phyloP scores from a whole-genome alignment of 2,888 invertebrate species.

The Strigamia transsilvanica region DNA sequence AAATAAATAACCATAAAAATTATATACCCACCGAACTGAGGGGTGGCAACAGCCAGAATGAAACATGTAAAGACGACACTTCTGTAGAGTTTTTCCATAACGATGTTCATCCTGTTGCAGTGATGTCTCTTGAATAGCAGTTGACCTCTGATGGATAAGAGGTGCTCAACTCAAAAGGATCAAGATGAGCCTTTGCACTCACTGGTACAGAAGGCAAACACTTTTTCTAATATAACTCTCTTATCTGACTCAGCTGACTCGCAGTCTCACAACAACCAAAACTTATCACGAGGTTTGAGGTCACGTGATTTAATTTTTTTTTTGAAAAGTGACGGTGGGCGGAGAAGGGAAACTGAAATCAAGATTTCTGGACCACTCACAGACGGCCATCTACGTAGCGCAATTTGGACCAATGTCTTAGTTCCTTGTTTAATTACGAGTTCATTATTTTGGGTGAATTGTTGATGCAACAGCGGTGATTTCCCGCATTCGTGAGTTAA shows the following conservation, averaged over 20 bases:
- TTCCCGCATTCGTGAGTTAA: not conserved
- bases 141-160: slow-evolving; percentile 24
- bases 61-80: slow-evolving; percentile 1
- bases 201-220: slow-evolving; percentile 52
- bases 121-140: not conserved
- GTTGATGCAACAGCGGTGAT: not conserved
- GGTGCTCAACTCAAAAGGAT: not conserved
- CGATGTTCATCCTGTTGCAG: slow-evolving; percentile 4
- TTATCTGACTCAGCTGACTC: slow-evolving; percentile 46
- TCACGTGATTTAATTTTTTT: slow-evolving; percentile 50
- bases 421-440: not conserved
- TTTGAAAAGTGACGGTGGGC: not conserved
- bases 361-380: not conserved
- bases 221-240: slow-evolving; percentile 1
- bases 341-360: slow-evolving; percentile 18
- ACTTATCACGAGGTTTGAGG: slow-evolving; percentile 19
- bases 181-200: slow-evolving; percentile 48
- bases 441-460: not conserved
- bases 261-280: slow-evolving; percentile 10
- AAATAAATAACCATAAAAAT: not conserved
- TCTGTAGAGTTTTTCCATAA: slow-evolving; percentile 5
- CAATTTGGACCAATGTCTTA: not conserved
- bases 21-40: slow-evolving; percentile 5
- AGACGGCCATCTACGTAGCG: not conserved
- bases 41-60: slow-evolving; percentile 21